These are phyloP conservation scores for Urocolius indicus DNA, from an alignment of 2,113 vertebrate genomes.

Conservation along the genomic window DNA sequence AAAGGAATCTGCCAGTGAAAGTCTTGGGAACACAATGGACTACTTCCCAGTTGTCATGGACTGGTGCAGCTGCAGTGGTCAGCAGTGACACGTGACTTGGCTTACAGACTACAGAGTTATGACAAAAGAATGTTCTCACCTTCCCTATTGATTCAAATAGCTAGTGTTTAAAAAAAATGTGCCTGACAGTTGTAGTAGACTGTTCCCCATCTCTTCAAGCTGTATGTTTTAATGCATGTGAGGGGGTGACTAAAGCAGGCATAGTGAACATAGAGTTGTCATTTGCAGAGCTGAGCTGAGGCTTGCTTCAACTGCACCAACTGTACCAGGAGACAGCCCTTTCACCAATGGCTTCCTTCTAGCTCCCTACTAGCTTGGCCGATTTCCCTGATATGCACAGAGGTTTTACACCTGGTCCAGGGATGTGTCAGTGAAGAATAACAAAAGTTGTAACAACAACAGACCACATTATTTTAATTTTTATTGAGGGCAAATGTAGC, in stretches of 20 bases:
- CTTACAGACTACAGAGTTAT: not conserved
- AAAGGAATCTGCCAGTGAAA: not conserved
- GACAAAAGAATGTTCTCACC: not conserved
- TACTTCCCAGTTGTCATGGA: not conserved
- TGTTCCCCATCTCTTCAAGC: not conserved
- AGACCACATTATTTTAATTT: not conserved
- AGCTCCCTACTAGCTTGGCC: not conserved
- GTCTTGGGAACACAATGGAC: not conserved
- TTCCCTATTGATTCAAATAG: not conserved
- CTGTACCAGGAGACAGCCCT: not conserved
- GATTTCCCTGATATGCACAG: not conserved
- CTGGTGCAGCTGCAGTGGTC: not conserved
- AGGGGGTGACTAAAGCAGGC: not conserved
- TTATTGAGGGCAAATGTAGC: not conserved
- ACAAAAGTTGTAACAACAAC: not conserved
- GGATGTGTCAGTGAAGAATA: not conserved
- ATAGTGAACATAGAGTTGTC: not conserved
- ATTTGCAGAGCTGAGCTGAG: not conserved
- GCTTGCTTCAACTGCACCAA: not conserved
- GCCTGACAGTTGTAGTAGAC: not conserved
- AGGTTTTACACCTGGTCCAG: not conserved
- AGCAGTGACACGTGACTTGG: not conserved
- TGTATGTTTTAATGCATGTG: accelerated
- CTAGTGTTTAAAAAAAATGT: not conserved
- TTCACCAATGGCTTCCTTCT: not conserved